These are phyloP conservation scores for Paramormyrops kingsleyae DNA, from an alignment of 2,113 vertebrate genomes.

Conservation along the genomic window DNA sequence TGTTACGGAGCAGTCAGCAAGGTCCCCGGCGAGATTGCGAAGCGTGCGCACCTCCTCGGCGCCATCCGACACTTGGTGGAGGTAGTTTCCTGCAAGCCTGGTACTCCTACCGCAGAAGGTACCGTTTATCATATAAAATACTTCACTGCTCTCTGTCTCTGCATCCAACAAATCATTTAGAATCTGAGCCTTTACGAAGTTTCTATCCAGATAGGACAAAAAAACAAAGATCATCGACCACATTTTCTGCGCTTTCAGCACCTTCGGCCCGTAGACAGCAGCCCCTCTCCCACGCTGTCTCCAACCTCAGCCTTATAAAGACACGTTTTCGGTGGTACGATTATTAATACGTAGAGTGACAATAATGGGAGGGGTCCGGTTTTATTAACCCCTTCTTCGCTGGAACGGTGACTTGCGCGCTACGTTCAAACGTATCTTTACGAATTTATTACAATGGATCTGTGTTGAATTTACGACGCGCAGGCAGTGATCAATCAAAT, in stretches of 20 bases:
- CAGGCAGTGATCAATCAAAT: too few relatives aligned
- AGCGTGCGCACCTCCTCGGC: constrained; percentile 48
- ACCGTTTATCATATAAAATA: constrained; percentile 46
- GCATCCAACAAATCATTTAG: constrained; percentile 38
- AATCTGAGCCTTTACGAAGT: constrained; percentile 47
- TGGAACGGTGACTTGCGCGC: background rate
- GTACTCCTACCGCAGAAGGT: constrained; percentile 52
- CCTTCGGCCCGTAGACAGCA: constrained; percentile 64
- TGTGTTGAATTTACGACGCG: background rate
- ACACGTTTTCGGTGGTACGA: constrained; percentile 41
- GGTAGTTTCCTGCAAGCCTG: constrained; percentile 17
- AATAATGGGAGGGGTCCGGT: constrained; percentile 57
- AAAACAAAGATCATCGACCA: constrained; percentile 62
- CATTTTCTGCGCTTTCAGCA: constrained; percentile 67
- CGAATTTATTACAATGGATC: background rate
- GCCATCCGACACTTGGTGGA: constrained; percentile 60
- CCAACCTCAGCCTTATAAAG: constrained; percentile 47
- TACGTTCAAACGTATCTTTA: background rate
- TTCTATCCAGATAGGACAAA: constrained; percentile 60
- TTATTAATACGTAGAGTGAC: constrained; percentile 49
- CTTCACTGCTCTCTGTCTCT: constrained; percentile 44
- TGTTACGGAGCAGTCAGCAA: constrained; percentile 48
- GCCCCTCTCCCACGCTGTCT: constrained; percentile 25
- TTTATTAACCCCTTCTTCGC: constrained; percentile 44
- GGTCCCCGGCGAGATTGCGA: constrained; percentile 36